These are phyloP conservation scores for Reticulitermes speratus DNA, from an alignment of 1,140 invertebrate genomes.

Conservation along the genomic window DNA sequence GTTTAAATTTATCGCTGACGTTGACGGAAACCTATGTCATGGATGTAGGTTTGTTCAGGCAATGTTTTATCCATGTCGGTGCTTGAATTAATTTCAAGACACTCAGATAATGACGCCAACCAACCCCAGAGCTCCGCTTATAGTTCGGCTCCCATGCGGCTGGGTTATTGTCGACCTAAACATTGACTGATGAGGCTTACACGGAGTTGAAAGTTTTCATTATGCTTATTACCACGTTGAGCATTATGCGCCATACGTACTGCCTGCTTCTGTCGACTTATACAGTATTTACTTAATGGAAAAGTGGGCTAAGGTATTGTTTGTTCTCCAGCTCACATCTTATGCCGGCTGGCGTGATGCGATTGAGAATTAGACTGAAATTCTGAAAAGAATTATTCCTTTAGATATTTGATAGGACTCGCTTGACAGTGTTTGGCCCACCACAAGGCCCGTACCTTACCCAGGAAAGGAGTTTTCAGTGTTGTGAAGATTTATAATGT, in stretches of 20 bases:
- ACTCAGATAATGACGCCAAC: not conserved
- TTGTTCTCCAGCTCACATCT: no score
- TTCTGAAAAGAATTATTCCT: no score
- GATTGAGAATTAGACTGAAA: no score
- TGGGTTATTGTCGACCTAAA: not conserved
- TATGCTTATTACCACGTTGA: not conserved
- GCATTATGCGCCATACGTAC: not conserved
- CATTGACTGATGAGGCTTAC: slow-evolving; percentile 17
- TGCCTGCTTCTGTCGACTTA: not conserved
- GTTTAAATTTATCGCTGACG: not conserved
- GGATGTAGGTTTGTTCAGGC: not conserved
- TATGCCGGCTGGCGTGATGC: no score
- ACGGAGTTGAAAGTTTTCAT: not conserved
- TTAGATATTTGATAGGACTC: no score
- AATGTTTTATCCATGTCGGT: slow-evolving; percentile 2
- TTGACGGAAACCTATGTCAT: not conserved
- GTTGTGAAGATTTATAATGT: no score
- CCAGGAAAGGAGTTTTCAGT: no score
- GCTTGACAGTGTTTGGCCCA: no score
- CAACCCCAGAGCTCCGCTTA: not conserved
- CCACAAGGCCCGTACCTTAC: no score
- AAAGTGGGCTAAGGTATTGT: not conserved
- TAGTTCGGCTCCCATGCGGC: not conserved
- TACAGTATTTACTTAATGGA: not conserved
- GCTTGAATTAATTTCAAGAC: slow-evolving; percentile 17